Evolutionary conservation across 2,797 vertebrate species (phyloP), one percentile per base, ranked within the genome.

Genomic region (Synaphobranchus kaupii): DNA sequence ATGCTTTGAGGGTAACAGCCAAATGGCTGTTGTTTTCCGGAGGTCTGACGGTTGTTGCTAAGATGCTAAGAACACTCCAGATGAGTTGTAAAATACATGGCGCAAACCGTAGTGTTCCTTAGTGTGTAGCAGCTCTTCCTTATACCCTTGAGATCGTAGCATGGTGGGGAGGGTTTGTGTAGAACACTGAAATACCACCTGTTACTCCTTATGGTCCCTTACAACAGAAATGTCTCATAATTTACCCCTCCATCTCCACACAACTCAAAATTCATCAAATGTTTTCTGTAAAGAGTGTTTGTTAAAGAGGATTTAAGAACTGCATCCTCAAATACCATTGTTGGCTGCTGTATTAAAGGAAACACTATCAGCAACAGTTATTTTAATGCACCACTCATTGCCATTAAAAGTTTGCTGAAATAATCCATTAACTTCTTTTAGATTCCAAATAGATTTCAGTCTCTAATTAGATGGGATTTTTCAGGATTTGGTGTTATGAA

Each of bases 71-170:
- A 13, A 84, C 54, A 44, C 83, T 84, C 39, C 50, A 58, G 50
- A 47, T 17, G 10, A 84, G 44, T 13, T 84, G 28, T 63, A 84
- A 63, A 13, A 8, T 63, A 44, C 56, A 54, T 3, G 28, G 56
- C 56, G 58, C 17, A 31, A 58, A 39, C 31, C 39, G 31, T 25
- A 44, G 28, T 10, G 31, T 84, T 63, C 34, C 17, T 39, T 28
- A 47, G 83, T 60, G 83, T 60, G 83, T 47, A 84, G 83, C 7
- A 15, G 15, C 44, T 31, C 56, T 60, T 54, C 12, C 73, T 89
- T 85, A 91, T 90, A 91, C 88, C 93, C 92, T 89, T 93, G 58
- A 4, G 78, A 60, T 47, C 83, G 87, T 88, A 91, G 90, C 89
- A 89, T 3, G 76, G 44, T 9, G 44, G 44, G 73, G 3, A 34